Evolutionary conservation across 2,888 invertebrate genomes (phyloP), one percentile per base, ranked within the genome.

Genomic region (Mycalesis mineus): DNA sequence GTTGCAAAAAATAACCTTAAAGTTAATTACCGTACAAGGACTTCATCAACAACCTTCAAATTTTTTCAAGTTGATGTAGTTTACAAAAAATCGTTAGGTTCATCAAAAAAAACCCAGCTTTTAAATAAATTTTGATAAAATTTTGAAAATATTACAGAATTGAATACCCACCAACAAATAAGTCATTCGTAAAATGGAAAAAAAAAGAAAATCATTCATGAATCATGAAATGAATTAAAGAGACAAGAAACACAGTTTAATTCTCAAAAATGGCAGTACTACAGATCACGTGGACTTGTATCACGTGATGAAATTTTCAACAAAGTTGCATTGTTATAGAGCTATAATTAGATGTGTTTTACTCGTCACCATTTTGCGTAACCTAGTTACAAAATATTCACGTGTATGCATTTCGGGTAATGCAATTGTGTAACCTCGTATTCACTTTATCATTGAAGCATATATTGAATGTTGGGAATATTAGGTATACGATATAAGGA

Each of bases 341-440:
- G n/a, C 17, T 42, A 42, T 22, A 36, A 42, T 22, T 42, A 42
- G 42, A 22, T 41, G 15, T 28, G 7, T 29, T 44, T 13, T 42
- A 28, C 3, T 41, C 17, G 13, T 44, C 29, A 44, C 13, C 6
- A 31, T 45, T 45, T 45, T 31, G 15, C 45, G 49, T 36, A 37
- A 49, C 22, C 36, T 22, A 36, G 5, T 11, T 17, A 11, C 9
- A 36, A 13, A 11, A 29, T 47, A 47, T 40, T 50, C 57, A 60
- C 56, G 57, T 57, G 54, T 36, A 29, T 37, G 51, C 31, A 50
- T 41, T 57, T 55, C 55, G 11, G 11, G 55, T 55, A 61, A 52
- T 55, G 55, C 58, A 52, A n/a, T 42, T 41, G 22, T 14, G 40
- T 17, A 55, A 58, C 55, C 55, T 58, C 55, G 40, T 61, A 33